Percentiles rank a stretch among this genome's conserved stretches.
Conservation (phyloP, 2,797 vertebrate species). For the Hylomyscus alleni region DNA sequence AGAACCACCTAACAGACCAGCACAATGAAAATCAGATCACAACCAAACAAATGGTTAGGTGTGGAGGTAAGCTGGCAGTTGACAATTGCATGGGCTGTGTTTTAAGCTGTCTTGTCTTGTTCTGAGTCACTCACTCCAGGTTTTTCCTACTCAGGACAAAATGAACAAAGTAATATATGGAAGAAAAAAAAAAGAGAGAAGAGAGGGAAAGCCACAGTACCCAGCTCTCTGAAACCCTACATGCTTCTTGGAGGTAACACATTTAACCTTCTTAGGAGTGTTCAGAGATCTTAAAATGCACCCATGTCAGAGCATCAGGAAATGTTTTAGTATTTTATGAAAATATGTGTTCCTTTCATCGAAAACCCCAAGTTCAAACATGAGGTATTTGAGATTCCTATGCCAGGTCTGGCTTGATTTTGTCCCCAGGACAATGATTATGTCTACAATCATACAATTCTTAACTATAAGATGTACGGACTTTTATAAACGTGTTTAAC, state of each 20-base stretch:
- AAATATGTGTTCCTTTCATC: slow-evolving; percentile 50
- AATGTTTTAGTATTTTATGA: neutral
- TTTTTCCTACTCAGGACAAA: neutral
- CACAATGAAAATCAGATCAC: neutral
- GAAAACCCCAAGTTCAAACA: slow-evolving; percentile 31
- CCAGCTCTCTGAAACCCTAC: neutral
- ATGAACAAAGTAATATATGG: neutral
- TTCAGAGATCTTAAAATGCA: neutral
- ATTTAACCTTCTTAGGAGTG: neutral
- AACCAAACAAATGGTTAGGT: neutral
- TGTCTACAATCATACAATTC: slow-evolving; percentile 29
- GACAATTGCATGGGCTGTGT: neutral
- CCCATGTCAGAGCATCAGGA: neutral
- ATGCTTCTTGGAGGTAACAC: neutral
- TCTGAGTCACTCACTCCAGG: too few species aligned
- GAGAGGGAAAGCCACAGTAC: neutral
- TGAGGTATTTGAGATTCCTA: neutral
- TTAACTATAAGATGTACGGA: slow-evolving; percentile 70
- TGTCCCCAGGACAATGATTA: neutral
- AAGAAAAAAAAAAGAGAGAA: too few species aligned
- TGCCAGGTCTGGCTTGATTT: slow-evolving; percentile 52
- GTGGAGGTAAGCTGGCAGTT: accelerated
- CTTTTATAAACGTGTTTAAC: slow-evolving; percentile 82
- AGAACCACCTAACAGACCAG: neutral
- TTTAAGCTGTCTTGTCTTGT: too few species aligned